Percentiles rank a stretch among this genome's conserved stretches.
phyloP scores from a whole-genome alignment of 1,140 invertebrate species.

The Drosophila orosa region DNA sequence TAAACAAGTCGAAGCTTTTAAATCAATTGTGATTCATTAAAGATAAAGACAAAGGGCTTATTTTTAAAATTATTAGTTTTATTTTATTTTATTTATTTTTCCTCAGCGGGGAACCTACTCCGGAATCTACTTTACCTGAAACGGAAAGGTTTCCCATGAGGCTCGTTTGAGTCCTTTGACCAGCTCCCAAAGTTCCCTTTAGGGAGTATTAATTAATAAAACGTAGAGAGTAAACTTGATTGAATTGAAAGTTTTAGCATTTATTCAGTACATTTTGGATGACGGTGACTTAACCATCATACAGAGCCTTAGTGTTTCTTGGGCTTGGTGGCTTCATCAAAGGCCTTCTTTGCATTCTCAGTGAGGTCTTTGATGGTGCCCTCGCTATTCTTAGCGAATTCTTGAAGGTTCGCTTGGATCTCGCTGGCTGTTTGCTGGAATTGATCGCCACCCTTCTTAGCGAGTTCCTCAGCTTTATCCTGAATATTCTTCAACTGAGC shows the following conservation, averaged over 20 bases:
- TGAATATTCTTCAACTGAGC: not conserved
- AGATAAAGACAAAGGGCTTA: not conserved
- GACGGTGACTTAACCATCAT: not conserved
- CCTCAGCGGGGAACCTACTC: too few species aligned
- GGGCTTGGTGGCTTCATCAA: fast-evolving
- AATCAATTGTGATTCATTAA: too few species aligned
- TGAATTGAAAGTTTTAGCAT: not conserved
- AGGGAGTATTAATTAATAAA: not conserved
- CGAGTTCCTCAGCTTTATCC: fast-evolving
- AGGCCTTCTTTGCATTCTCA: not conserved
- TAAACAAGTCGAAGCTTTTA: too few species aligned
- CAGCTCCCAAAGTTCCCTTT: not conserved
- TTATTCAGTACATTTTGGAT: conserved; percentile 2
- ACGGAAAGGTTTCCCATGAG: not conserved
- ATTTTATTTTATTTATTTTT: not conserved
- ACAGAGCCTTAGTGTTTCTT: conserved; percentile 9
- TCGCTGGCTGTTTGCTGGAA: fast-evolving
- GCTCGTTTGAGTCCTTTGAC: too few species aligned
- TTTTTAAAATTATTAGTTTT: not conserved
- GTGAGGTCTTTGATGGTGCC: fast-evolving
- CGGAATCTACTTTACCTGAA: not conserved
- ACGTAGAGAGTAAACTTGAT: not conserved
- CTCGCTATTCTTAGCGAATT: not conserved
- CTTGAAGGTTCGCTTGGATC: fast-evolving
- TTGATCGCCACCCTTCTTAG: not conserved